phyloP scores from a whole-genome alignment of 92 coral and sea anemone genomes.

The Montipora capitata region DNA sequence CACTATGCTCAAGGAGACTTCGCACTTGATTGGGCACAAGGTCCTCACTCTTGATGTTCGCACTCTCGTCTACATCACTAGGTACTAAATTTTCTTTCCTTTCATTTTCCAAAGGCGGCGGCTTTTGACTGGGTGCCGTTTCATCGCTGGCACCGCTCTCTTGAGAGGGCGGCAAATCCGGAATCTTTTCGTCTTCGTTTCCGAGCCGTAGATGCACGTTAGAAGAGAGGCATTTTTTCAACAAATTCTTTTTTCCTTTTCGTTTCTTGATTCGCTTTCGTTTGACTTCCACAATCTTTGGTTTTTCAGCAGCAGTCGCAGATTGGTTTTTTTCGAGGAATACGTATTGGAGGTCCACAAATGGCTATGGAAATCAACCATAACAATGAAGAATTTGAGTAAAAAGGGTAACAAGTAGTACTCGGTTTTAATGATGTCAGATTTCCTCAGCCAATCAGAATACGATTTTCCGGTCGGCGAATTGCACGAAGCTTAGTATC shows the following conservation, averaged over 20 bases:
- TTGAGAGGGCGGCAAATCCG: background rate
- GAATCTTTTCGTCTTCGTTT: conserved; percentile 7
- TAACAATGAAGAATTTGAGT: background rate
- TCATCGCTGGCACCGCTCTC: background rate
- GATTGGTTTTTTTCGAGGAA: conserved; percentile 67
- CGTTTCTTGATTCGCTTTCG: conserved; percentile 38
- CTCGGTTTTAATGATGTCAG: too few relatives aligned
- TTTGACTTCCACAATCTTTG: conserved; percentile 38
- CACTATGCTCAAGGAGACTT: background rate
- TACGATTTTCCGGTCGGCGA: too few relatives aligned
- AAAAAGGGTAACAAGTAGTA: too few relatives aligned
- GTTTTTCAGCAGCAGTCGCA: conserved; percentile 7
- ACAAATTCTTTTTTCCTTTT: conserved; percentile 24
- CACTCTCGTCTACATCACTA: conserved; percentile 4
- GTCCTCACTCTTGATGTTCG: conserved; percentile 8
- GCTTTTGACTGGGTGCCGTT: conserved; percentile 10
- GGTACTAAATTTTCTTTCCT: conserved; percentile 35
- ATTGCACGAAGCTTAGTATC: too few relatives aligned
- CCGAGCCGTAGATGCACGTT: background rate
- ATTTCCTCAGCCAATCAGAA: too few relatives aligned
- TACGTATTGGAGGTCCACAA: conserved; percentile 75
- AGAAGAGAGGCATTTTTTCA: conserved; percentile 32
- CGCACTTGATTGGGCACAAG: background rate
- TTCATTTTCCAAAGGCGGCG: conserved; percentile 29
- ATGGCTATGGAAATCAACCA: conserved; percentile 50